phyloP scores from a whole-genome alignment of 92 coral and sea anemone genomes.

The Bergia puertoricense region DNA sequence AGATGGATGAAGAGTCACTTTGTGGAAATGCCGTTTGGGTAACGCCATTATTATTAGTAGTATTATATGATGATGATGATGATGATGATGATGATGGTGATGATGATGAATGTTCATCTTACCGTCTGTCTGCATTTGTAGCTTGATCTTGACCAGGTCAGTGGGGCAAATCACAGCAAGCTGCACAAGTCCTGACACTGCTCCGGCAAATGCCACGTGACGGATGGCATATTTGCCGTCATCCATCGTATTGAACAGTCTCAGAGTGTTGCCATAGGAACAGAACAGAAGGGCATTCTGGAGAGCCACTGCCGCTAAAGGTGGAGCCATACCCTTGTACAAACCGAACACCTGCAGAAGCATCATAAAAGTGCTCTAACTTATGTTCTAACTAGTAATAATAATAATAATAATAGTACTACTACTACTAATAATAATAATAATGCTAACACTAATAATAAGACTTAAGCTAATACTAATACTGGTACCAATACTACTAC shows the following conservation, averaged over 20 bases:
- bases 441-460: too few relatives aligned
- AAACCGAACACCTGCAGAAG: slow-evolving; percentile 72
- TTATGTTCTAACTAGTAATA: neutral
- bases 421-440: too few relatives aligned
- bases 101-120: neutral
- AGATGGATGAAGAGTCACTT: too few relatives aligned
- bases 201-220: slow-evolving; percentile 84
- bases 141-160: slow-evolving; percentile 88
- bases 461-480: too few relatives aligned
- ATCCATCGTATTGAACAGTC: slow-evolving; percentile 48
- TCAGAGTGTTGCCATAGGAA: slow-evolving; percentile 73
- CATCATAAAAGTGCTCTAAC: neutral
- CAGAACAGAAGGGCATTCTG: slow-evolving; percentile 82
- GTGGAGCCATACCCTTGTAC: slow-evolving; percentile 82
- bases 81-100: too few relatives aligned
- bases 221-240: slow-evolving; percentile 48
- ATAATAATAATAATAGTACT: too few relatives aligned
- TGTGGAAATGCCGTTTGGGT: too few relatives aligned
- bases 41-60: too few relatives aligned
- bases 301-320: slow-evolving; percentile 74
- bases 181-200: slow-evolving; percentile 84
- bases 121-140: slow-evolving; percentile 98
- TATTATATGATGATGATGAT: too few relatives aligned
- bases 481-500: too few relatives aligned
- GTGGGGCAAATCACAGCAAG: slow-evolving; percentile 72